A percentile compares a stretch with the other conserved stretches of the same genome.
phyloP scores from a whole-genome alignment of 2,797 vertebrate species.

The Leucoraja ocellata region DNA sequence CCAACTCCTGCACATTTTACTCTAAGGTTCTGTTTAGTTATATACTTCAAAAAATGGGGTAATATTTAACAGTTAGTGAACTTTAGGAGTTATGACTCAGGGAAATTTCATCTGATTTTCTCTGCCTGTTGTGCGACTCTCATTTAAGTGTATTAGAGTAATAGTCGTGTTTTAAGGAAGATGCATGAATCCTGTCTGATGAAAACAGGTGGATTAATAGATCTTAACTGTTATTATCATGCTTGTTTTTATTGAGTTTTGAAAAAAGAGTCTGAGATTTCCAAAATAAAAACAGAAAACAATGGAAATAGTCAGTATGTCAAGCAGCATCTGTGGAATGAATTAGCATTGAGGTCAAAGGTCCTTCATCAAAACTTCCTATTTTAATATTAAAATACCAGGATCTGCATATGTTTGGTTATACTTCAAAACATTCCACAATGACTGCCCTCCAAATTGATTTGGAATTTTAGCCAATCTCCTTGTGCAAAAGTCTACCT shows the following conservation, averaged over 20 bases:
- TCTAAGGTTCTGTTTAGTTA: neutral
- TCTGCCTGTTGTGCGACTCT: neutral
- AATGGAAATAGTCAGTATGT: too few relatives aligned
- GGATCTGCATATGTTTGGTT: too few relatives aligned
- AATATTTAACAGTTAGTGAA: neutral
- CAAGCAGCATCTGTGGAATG: too few relatives aligned
- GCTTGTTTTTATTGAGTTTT: neutral
- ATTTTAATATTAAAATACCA: too few relatives aligned
- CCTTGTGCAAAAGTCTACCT: too few relatives aligned
- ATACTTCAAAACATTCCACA: too few relatives aligned
- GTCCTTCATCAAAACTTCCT: too few relatives aligned
- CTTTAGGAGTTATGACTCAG: conserved; percentile 12
- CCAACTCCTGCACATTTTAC: neutral
- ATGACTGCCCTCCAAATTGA: too few relatives aligned
- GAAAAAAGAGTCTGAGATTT: neutral
- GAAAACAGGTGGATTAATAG: neutral
- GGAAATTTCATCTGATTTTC: neutral
- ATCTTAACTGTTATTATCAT: neutral
- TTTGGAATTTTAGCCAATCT: too few relatives aligned
- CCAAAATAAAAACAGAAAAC: too few relatives aligned
- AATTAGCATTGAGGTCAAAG: too few relatives aligned
- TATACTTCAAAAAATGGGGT: neutral
- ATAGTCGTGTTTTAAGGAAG: neutral
- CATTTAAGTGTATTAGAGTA: neutral
- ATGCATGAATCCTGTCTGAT: neutral